Evolutionary conservation across 1,140 invertebrate species (phyloP).

Genomic region (Drosophila micromelanica): DNA sequence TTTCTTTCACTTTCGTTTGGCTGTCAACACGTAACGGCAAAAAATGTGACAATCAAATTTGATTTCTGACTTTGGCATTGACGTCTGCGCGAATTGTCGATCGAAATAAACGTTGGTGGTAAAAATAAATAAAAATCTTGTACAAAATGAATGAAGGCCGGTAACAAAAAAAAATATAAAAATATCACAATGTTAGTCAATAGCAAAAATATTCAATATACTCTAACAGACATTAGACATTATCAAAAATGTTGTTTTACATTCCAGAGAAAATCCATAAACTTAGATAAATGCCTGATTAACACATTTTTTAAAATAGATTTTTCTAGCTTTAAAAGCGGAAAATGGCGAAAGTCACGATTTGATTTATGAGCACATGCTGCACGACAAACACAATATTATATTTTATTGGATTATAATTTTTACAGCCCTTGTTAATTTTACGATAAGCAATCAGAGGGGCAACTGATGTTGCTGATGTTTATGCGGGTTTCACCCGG

Average conservation of each 20-base stretch:
- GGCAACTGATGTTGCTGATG: constrained; percentile 4
- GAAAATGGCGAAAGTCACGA: constrained; percentile 49
- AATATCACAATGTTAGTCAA: constrained; percentile 5
- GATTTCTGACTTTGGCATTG: constrained; percentile 79
- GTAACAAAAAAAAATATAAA: background rate
- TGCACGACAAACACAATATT: constrained; percentile 48
- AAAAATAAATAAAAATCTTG: constrained; percentile 57
- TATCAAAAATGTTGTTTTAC: no score
- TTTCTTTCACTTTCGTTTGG: constrained; percentile 37
- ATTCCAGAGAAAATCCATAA: background rate
- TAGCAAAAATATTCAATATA: background rate
- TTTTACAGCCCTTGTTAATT: constrained; percentile 29
- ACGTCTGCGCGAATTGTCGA: constrained; percentile 57
- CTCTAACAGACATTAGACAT: no score
- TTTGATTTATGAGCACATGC: constrained; percentile 60
- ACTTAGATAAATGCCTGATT: background rate
- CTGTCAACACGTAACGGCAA: constrained; percentile 15
- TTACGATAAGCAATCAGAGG: background rate
- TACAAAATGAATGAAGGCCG: constrained; percentile 19
- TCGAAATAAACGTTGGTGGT: constrained; percentile 65
- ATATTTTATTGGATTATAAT: constrained; percentile 44
- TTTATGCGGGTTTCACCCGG: constrained; percentile 54
- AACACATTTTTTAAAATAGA: constrained; percentile 1
- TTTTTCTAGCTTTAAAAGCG: constrained; percentile 27
- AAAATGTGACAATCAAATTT: constrained; percentile 63